These are phyloP conservation scores for Phaethornis superciliosus DNA, from an alignment of 2,113 vertebrate species.

Conservation along the genomic window DNA sequence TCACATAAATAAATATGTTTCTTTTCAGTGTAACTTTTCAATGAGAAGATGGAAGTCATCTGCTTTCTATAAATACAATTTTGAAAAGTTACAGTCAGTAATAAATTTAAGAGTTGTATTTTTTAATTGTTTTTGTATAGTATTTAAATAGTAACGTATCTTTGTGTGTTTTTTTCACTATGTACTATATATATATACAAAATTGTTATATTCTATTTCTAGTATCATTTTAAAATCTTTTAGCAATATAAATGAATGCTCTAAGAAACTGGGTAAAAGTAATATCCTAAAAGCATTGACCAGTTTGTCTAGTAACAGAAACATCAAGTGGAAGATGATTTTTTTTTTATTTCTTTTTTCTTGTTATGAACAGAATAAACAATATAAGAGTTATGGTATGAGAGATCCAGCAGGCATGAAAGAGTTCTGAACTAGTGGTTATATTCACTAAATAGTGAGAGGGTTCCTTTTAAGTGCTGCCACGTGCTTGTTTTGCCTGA, in stretches of 20 bases:
- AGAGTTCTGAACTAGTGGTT: slow-evolving; percentile 42
- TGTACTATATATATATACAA: slow-evolving; percentile 37
- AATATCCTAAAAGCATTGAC: slow-evolving; percentile 58
- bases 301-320: slow-evolving; percentile 65
- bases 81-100: slow-evolving; percentile 46
- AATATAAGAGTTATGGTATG: slow-evolving; percentile 58
- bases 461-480: slow-evolving; percentile 38
- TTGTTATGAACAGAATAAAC: slow-evolving; percentile 24
- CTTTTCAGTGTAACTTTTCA: slow-evolving; percentile 45
- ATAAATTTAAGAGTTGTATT: slow-evolving; percentile 56
- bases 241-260: slow-evolving; percentile 59
- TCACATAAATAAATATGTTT: slow-evolving; percentile 42
- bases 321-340: slow-evolving; percentile 55
- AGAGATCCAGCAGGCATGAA: slow-evolving; percentile 51
- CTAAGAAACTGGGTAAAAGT: slow-evolving; percentile 46
- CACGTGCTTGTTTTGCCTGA: slow-evolving; percentile 46
- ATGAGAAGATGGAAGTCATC: slow-evolving; percentile 54
- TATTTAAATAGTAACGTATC: slow-evolving; percentile 55
- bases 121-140: slow-evolving; percentile 53
- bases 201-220: slow-evolving; percentile 65
- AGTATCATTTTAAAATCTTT: slow-evolving; percentile 51
- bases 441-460: slow-evolving; percentile 39
- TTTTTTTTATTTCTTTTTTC: background rate
- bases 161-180: slow-evolving; percentile 23
- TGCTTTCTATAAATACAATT: slow-evolving; percentile 64